Base-by-base conservation (phyloP, 1,140 invertebrate genomes). In the Sitophilus oryzae region DNA sequence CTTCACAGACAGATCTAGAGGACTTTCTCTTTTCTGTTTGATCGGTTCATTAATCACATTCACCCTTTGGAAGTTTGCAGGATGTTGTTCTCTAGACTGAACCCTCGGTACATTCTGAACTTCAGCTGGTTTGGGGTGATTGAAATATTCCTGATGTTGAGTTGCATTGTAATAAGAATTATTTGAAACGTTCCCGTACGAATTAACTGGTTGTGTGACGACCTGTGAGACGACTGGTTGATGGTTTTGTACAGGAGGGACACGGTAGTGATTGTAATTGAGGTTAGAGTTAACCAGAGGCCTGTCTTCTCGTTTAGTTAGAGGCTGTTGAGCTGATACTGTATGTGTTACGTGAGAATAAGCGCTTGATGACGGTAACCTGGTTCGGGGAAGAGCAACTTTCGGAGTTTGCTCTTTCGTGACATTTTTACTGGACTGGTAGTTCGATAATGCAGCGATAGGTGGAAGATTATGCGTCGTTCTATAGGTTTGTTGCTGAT, bases 1-100 rank as follows among this genome's bases (percentile, higher is more conserved):
- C 67, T 90, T 91, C 25, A 91, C 87, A 0, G 88, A 91, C 10
- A 91, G 73, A 71, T 92, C 89, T 38, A 92, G 67, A 0, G 88
- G 88, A 0, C 86, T 89, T 66, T 89, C 85, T 25, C 82, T 75
- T 68, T 82, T 85, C 44, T 70, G 69, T 58, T 62, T 69, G 18
- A 58, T 56, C 11, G 23, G 22, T 23, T 20, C 16, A 42, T 43
- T 47, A 14, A 16, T 23, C 23, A 23, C 42, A 40, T 8, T 34
- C 10, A 21, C 25, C 8, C 30, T 34, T 3, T 40, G 21, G 11
- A 4, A 16, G 35, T 56, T 41, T 23, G 4, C 25, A 14, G 35
- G 14, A 42, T 30, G 46, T 54, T 54, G 52, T 47, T 54, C n/a
- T n/a, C n/a, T 54, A 49, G 46, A 16, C 36, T 56, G 45, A 34